Evolutionary conservation across 2,113 vertebrate species (phyloP).

Genomic region (Nipponia nippon): DNA sequence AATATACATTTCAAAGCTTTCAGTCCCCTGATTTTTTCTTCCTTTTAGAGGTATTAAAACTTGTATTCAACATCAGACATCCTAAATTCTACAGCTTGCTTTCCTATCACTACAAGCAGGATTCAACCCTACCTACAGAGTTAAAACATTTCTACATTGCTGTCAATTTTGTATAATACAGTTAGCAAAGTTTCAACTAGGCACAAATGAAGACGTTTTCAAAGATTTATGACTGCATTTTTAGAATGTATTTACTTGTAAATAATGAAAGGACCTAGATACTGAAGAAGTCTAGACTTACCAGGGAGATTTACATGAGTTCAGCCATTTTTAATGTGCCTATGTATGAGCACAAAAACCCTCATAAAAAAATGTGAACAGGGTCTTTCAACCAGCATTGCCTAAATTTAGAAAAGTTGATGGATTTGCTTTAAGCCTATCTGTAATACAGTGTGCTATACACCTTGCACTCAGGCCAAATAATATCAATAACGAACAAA

Average conservation of each 20-base stretch:
- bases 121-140: not conserved
- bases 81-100: not conserved
- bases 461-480: not conserved
- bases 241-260: conserved; percentile 67
- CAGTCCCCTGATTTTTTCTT: not conserved
- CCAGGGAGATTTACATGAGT: conserved; percentile 49
- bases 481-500: conserved; percentile 42
- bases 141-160: conserved; percentile 8
- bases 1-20: not conserved
- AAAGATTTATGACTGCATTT: conserved; percentile 65
- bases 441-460: not conserved
- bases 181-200: conserved; percentile 37
- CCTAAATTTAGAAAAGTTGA: conserved; percentile 24
- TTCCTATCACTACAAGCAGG: not conserved
- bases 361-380: not conserved
- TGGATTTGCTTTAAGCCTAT: not conserved
- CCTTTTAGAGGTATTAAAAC: not conserved
- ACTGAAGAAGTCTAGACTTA: conserved; percentile 43
- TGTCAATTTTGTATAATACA: conserved; percentile 11
- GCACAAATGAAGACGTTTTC: conserved; percentile 45
- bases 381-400: not conserved
- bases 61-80: not conserved
- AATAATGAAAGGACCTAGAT: conserved; percentile 62
- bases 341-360: conserved; percentile 12
- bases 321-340: conserved; percentile 63